phyloP scores from a whole-genome alignment of 2,888 invertebrate genomes.

The Dendrolimus pini region DNA sequence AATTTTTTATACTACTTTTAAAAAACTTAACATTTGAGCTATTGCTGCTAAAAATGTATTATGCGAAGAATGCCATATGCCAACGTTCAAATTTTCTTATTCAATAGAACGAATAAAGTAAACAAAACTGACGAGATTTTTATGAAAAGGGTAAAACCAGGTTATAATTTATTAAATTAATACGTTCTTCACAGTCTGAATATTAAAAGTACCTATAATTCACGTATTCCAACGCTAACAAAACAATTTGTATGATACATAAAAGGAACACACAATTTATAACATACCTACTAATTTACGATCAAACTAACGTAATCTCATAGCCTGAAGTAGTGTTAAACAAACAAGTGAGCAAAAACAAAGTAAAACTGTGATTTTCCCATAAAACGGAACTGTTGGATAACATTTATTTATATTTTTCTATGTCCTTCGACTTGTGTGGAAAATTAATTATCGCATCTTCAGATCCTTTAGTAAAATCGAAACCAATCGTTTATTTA shows the following conservation, averaged over 20 bases:
- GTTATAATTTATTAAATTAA: not conserved
- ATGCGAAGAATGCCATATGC: no score
- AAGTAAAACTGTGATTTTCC: slow-evolving; percentile 20
- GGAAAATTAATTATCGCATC: slow-evolving; percentile 56
- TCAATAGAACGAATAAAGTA: not conserved
- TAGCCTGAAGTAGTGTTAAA: not conserved
- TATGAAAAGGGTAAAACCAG: not conserved
- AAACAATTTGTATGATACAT: no score
- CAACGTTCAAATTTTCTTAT: not conserved
- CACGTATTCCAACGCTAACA: not conserved
- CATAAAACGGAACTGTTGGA: slow-evolving; percentile 47
- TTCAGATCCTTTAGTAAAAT: slow-evolving; percentile 30
- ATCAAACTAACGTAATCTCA: slow-evolving; percentile 7
- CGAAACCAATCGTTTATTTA: slow-evolving; percentile 17
- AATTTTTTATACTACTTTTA: no score
- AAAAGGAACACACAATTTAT: no score
- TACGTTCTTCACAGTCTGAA: not conserved
- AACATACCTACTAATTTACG: slow-evolving; percentile 9
- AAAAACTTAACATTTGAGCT: not conserved
- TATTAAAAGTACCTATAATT: not conserved
- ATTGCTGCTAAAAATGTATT: not conserved
- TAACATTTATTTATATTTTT: slow-evolving; percentile 48
- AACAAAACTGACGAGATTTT: not conserved
- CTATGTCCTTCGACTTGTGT: slow-evolving; percentile 43
- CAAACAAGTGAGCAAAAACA: slow-evolving; percentile 16